Evolutionary conservation across 2,113 vertebrate genomes (phyloP), one percentile per base, ranked within the genome.

Genomic region (Nibea coibor): DNA sequence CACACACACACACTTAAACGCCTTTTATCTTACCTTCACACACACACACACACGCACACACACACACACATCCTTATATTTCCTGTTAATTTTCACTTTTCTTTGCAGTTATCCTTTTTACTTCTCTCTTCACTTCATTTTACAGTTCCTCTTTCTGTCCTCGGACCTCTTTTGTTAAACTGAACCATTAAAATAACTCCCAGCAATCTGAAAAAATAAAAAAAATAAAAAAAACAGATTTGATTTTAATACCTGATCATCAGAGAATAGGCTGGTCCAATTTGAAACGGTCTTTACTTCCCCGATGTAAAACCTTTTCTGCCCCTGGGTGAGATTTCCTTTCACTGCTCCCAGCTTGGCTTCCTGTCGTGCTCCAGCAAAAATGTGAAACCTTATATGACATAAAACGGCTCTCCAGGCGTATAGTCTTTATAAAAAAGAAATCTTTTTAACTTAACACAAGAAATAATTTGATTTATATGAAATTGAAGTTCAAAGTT

Each of bases 1-100:
- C 68, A 53, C 65, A 51, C 48, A 48, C 57, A 24, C 22, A 26
- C n/a, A n/a, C n/a, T n/a, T n/a, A n/a, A n/a, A n/a, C n/a, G n/a
- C n/a, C n/a, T n/a, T n/a, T n/a, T n/a, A n/a, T n/a, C n/a, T n/a
- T n/a, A n/a, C n/a, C n/a, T n/a, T n/a, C n/a, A n/a, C n/a, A n/a
- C 54, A 35, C 26, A 22, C 16, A 31, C 64, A 35, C 20, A 43
- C 14, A 26, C n/a, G n/a, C n/a, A 15, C 65, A 66, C n/a, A 5
- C 10, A 35, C 31, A 35, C 31, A n/a, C n/a, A n/a, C n/a, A n/a
- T n/a, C n/a, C n/a, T n/a, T n/a, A n/a, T n/a, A n/a, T n/a, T n/a
- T n/a, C n/a, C n/a, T n/a, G n/a, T n/a, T 1, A 62, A 59, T 74
- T 15, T 20, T 43, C 50, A 43, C 39, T 74, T 59, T 45, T n/a